Base-by-base conservation (phyloP, 1,140 invertebrate species). In the Neuroterus valhalla region DNA sequence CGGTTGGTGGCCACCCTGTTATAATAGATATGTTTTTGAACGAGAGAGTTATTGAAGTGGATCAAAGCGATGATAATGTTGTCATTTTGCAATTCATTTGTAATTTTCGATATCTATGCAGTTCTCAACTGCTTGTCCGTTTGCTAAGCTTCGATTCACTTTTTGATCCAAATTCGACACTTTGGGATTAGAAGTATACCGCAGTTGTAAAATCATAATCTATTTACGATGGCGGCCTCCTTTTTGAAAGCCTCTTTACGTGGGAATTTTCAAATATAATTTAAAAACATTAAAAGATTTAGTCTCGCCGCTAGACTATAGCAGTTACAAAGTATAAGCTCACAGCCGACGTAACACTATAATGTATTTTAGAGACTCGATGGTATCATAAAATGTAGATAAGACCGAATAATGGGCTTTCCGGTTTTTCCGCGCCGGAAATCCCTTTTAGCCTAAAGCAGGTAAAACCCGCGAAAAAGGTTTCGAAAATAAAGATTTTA, bases 141-240 rank as follows among this genome's bases (percentile, higher is more conserved):
- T 38, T 0, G 31, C 31, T 8, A 38, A 0, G 31, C 31, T 38
- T 38, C 10, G 10, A 6, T 38, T 8, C 31, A 38, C 31, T 38
- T 38, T 38, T 38, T 1, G 31, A 38, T 38, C 6, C 6, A 38
- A 38, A 38, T 38, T 8, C 10, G 31, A 38, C 31, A 38, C 31
- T 8, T 38, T 38, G 31, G 8, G n/a, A 38, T 15, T 62, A 55
- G 23, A 31, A 15, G n/a, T 26, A 26, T 23, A 26, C 55, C 43
- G 48, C 42, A 45, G 55, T 77, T 70, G 55, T 87, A 87, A 87
- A 87, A 77, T 81, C 48, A 88, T 88, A 79, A 88, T 87, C 83
- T 81, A 85, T 87, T 85, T 86, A 87, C 69, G 76, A 81, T 12
- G 62, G 68, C 79, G 79, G 75, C 62, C 46, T 31, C 67, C 68